phyloP scores from a whole-genome alignment of 2,888 invertebrate genomes.

The Brachyopa scutellaris region DNA sequence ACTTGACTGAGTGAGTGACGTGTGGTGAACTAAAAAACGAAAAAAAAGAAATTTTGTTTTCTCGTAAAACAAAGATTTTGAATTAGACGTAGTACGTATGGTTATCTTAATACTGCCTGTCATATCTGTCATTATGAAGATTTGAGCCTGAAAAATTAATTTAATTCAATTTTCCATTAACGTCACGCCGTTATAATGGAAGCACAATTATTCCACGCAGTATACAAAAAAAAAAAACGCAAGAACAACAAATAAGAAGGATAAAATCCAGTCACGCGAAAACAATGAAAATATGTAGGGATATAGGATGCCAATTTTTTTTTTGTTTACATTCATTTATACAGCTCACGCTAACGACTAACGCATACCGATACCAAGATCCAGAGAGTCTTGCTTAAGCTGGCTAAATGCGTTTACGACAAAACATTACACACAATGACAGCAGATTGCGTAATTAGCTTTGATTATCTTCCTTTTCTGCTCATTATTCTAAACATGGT shows the following conservation, averaged over 20 bases:
- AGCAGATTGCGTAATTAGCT: constrained; percentile 56
- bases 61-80: too few relatives aligned
- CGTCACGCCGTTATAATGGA: constrained; percentile 1
- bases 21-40: too few relatives aligned
- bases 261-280: constrained; percentile 28
- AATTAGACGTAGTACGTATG: too few relatives aligned
- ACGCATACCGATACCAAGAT: too few relatives aligned
- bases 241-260: constrained; percentile 11
- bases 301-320: background rate
- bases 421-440: constrained; percentile 47
- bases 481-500: constrained; percentile 62
- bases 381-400: constrained; percentile 17
- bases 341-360: too few relatives aligned
- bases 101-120: too few relatives aligned
- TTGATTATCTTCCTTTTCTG: constrained; percentile 52
- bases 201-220: constrained; percentile 12
- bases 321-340: background rate
- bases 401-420: constrained; percentile 49
- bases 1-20: too few relatives aligned
- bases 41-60: too few relatives aligned
- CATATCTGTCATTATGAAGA: too few relatives aligned
- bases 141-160: constrained; percentile 13
- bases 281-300: constrained; percentile 28
- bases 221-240: background rate
- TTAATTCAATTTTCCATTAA: constrained; percentile 15